Conservation (phyloP, 2,888 invertebrate species). For the Coelogynopora nodosa region DNA sequence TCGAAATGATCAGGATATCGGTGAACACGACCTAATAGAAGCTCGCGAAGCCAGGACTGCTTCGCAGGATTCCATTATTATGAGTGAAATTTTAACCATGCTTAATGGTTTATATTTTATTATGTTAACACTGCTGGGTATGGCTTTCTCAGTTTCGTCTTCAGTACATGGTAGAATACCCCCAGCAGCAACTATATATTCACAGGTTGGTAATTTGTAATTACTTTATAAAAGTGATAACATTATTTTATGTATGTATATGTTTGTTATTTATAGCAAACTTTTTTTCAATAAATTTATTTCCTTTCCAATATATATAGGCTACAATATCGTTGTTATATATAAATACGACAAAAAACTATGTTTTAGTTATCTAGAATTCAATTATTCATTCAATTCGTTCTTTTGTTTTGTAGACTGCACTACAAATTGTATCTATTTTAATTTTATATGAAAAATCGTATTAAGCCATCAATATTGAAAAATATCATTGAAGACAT, state of each 20-base stretch:
- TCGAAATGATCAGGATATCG: background rate
- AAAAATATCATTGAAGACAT: too few species aligned
- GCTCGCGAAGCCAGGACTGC: background rate
- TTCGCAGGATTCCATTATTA: background rate
- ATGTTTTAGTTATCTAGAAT: too few species aligned
- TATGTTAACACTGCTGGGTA: background rate
- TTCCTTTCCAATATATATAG: too few species aligned
- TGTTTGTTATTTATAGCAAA: background rate
- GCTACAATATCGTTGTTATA: too few species aligned
- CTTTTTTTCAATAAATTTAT: too few species aligned
- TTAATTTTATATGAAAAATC: too few species aligned
- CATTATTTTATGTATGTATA: background rate
- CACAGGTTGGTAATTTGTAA: background rate
- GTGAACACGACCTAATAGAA: background rate
- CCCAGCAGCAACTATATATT: background rate
- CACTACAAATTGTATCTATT: too few species aligned
- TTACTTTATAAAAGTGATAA: too few species aligned
- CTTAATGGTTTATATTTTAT: background rate
- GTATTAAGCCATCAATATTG: too few species aligned
- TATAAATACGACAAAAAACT: too few species aligned
- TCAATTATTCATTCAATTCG: too few species aligned
- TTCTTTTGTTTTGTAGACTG: too few species aligned
- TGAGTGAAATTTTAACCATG: background rate
- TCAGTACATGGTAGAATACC: background rate
- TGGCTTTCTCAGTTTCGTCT: background rate